Evolutionary conservation across 2,888 invertebrate genomes (phyloP).

Genomic region (Dyspetes luteomarginatus): DNA sequence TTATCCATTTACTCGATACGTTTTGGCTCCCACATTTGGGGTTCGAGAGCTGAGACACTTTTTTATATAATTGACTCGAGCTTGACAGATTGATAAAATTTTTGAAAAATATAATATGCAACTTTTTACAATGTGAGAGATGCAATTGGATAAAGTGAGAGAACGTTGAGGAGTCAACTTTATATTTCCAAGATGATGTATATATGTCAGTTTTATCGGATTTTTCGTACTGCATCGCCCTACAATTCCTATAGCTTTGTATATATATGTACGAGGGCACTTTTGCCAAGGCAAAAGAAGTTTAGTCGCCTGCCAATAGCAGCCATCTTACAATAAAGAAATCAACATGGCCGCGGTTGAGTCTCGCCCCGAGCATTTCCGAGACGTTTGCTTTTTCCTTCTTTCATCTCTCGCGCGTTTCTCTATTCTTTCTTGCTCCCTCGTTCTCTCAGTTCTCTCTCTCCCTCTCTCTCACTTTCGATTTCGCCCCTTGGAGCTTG

Average conservation of each 20-base stretch:
- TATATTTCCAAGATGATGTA: slow-evolving; percentile 59
- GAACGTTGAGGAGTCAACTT: not conserved
- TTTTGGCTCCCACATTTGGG: not conserved
- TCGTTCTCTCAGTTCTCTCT: slow-evolving; percentile 66
- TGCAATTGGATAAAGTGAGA: too few relatives aligned
- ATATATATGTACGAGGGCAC: slow-evolving; percentile 67
- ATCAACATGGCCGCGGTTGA: slow-evolving; percentile 82
- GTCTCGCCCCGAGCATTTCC: slow-evolving; percentile 65
- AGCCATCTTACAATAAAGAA: slow-evolving; percentile 83
- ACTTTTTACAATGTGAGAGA: not conserved
- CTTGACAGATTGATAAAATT: not conserved
- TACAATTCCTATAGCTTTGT: not conserved
- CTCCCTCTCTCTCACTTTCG: slow-evolving; percentile 80
- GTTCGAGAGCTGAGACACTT: too few relatives aligned
- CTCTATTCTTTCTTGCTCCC: slow-evolving; percentile 53
- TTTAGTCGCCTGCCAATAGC: slow-evolving; percentile 80
- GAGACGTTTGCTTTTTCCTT: slow-evolving; percentile 63
- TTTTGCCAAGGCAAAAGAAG: slow-evolving; percentile 47
- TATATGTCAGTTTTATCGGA: slow-evolving; percentile 63
- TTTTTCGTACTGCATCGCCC: slow-evolving; percentile 17
- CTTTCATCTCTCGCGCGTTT: slow-evolving; percentile 72
- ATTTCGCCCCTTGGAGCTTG: slow-evolving; percentile 81
- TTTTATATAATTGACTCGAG: not conserved
- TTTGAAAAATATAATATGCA: not conserved
- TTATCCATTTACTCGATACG: not conserved